A percentile compares a stretch with the other conserved stretches of the same genome.
These are phyloP conservation scores for Grammatotria lemairii DNA, from an alignment of 2,113 vertebrate species.

Conservation along the genomic window DNA sequence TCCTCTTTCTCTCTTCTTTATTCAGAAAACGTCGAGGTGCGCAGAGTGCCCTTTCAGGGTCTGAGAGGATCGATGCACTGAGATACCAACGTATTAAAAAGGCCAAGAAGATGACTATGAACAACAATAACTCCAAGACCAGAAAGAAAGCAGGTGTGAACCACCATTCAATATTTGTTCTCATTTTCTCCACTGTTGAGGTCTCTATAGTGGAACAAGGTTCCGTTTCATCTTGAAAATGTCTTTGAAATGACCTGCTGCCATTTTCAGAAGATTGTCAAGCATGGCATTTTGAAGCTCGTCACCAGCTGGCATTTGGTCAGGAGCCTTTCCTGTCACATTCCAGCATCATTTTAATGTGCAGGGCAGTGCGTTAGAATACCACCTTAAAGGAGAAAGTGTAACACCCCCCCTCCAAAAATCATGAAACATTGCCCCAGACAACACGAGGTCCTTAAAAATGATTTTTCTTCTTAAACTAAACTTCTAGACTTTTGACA, in stretches of 20 bases:
- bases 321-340: neutral
- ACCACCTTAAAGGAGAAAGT: neutral
- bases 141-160: conserved; percentile 91
- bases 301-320: neutral
- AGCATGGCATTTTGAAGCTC: neutral
- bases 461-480: rapidly evolving
- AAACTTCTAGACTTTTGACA: neutral
- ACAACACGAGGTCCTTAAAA: rapidly evolving
- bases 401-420: neutral
- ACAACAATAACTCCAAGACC: conserved; percentile 93
- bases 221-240: neutral
- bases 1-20: conserved; percentile 45
- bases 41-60: conserved; percentile 80
- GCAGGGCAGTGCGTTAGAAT: neutral
- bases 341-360: neutral
- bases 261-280: neutral
- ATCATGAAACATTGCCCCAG: neutral
- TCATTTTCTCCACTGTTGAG: neutral
- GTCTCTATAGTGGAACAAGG: neutral
- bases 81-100: conserved; percentile 98
- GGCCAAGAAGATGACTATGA: conserved; percentile 90
- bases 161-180: neutral
- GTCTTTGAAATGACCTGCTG: neutral
- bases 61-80: conserved; percentile 99
- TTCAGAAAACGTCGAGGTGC: conserved; percentile 78